Percentiles rank a stretch among this genome's conserved stretches.
Conservation (phyloP, 1,140 invertebrate genomes). For the Drosophila baimaii region DNA sequence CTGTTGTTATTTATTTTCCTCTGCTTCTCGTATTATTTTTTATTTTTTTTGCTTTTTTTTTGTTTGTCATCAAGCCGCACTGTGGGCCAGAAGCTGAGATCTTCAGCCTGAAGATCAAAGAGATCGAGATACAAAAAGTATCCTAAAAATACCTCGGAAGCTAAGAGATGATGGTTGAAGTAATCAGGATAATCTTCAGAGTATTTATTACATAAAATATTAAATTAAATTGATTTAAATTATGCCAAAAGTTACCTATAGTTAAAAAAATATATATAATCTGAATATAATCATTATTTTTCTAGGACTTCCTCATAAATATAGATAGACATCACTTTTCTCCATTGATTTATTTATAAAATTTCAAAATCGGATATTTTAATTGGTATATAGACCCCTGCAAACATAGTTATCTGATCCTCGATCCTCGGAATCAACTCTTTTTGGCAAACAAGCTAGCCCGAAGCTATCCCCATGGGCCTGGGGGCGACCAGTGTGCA, state of each 20-base stretch:
- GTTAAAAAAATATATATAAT: no score
- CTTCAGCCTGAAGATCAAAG: not conserved
- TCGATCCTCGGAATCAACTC: constrained; percentile 13
- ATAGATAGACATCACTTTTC: no score
- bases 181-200: not conserved
- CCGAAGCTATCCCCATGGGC: not conserved
- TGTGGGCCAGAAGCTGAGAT: constrained; percentile 18
- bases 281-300: no score
- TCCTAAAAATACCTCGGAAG: not conserved
- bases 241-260: not conserved
- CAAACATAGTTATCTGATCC: not conserved
- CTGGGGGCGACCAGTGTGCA: constrained; percentile 28
- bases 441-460: constrained; percentile 14
- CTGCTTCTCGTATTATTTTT: constrained; percentile 2
- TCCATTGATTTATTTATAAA: not conserved
- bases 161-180: no score
- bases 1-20: constrained; percentile 33
- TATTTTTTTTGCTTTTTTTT: not conserved
- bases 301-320: no score
- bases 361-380: not conserved
- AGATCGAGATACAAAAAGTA: not conserved
- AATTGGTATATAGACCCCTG: not conserved
- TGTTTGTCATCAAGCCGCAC: constrained; percentile 27
- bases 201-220: no score
- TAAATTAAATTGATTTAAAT: not conserved